Base-by-base conservation (phyloP, 2,797 vertebrate species). In the Gymnoscopelus braueri region DNA sequence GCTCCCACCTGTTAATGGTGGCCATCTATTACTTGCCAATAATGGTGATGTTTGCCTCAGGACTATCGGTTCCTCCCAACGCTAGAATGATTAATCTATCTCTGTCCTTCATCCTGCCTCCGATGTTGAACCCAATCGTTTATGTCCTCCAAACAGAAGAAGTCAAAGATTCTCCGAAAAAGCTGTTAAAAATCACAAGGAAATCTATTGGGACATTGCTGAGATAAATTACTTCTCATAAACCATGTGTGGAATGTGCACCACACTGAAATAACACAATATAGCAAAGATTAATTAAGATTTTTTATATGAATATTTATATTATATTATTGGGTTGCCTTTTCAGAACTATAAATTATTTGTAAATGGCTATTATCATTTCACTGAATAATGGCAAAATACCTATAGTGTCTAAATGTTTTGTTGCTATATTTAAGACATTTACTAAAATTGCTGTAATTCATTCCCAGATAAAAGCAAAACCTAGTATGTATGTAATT, bases 111-210 rank as follows among this genome's bases (percentile, higher is more conserved):
- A 76, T 69, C 5, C 14, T 90, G 26, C 88, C 86, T 14, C 49
- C 86, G 23, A 61, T 89, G 54, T 52, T 91, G 0, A 92, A 93
- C 72, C 88, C 88, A 3, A 80, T 90, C 14, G 29, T 90, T 4
- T 91, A 90, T 60, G 84, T 84, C 9, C 55, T 92, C 12, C 89
- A 90, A 69, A 90, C 91, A 50, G 81, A 91, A 3, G 89, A 92
- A 35, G 64, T 92, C 14, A 58, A 74, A 60, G 75, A 39, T 0
- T 77, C 85, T 14, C 39, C 89, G 1, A 90, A 60, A 52, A 74
- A 51, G n/a, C 2, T 71, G 8, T 59, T 61, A 3, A 49, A 49
- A 61, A 61, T 5, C 8, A 49, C 44, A 23, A 61, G 9, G 44
- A 15, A 10, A 23, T 61, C 9, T 23, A 61, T 48, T 49, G 49